A percentile compares a stretch with the other conserved stretches of the same genome.
These are phyloP conservation scores for Melanostoma scalare DNA, from an alignment of 2,888 invertebrate species.

Conservation along the genomic window DNA sequence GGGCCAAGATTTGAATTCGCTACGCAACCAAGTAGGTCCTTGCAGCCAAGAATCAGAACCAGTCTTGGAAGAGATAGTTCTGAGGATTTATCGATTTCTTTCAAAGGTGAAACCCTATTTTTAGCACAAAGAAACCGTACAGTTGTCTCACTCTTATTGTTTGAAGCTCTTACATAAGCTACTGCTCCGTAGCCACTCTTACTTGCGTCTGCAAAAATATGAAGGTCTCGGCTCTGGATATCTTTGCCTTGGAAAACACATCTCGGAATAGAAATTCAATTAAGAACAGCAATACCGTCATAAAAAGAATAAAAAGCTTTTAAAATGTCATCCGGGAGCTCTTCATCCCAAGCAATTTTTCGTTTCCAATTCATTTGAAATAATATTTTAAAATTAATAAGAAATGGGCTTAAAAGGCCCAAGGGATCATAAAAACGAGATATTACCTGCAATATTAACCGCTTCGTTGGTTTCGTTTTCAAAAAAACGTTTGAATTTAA, in stretches of 20 bases:
- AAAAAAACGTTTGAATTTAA: background rate
- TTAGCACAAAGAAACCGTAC: no score
- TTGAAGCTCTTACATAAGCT: background rate
- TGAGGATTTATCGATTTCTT: no score
- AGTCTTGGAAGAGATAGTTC: no score
- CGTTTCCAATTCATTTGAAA: conserved; percentile 3
- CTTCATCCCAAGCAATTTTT: conserved; percentile 1
- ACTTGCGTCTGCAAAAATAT: conserved; percentile 15
- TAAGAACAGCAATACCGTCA: background rate
- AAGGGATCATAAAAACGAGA: conserved; percentile 23
- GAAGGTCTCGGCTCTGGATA: background rate
- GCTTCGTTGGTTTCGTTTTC: conserved; percentile 9
- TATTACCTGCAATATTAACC: conserved; percentile 22
- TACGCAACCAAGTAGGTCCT: no score
- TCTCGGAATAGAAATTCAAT: background rate
- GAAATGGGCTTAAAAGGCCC: conserved; percentile 6
- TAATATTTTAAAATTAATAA: conserved; percentile 9
- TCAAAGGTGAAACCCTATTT: no score
- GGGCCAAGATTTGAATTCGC: no score
- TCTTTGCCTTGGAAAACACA: background rate
- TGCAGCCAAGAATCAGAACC: no score
- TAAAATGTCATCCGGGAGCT: background rate
- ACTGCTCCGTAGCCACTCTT: conserved; percentile 1
- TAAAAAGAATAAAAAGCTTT: no score
- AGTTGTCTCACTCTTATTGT: no score